Evolutionary conservation across 2,888 invertebrate species (phyloP), one percentile per base, ranked within the genome.

Genomic region (Yponomeuta evonymella): DNA sequence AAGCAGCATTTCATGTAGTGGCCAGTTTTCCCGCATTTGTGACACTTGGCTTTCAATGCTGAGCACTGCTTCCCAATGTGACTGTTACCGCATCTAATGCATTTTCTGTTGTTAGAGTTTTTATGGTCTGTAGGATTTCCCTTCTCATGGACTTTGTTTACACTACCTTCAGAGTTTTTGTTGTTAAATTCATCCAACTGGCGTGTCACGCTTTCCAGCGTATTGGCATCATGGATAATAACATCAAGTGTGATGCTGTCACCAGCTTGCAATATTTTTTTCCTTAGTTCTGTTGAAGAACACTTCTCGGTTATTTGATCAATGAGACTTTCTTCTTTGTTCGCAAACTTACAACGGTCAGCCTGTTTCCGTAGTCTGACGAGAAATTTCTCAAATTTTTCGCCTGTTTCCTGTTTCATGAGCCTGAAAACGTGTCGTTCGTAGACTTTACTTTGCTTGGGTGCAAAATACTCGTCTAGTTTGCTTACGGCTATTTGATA

Each of bases 301-400:
- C 68, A 71, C 48, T 71, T 71, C 43, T 71, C 71, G 23, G 65
- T 69, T n/a, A 71, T 69, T 29, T 71, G 68, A 33, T 71, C 70
- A 36, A 70, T 69, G 10, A 69, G 8, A 11, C 48, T 11, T 8
- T 69, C 69, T 4, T 69, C 69, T 11, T n/a, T n/a, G 9, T 15
- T 9, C 23, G 69, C 33, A n/a, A 64, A 64, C 23, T 23, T 23
- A 23, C 23, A 23, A 23, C 23, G 23, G 23, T 23, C 23, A 23
- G 23, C 23, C 23, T 23, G 23, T 23, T 23, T 23, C 23, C 23
- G 23, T 23, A 23, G 23, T 23, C 23, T 23, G 23, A 23, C 23
- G 23, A 23, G 23, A 23, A 23, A 23, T 23, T 23, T 23, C 23
- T 23, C 23, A 23, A 23, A 23, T 23, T 23, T 23, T 23, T 23